Evolutionary conservation across 2,113 vertebrate genomes (phyloP).

Genomic region (Amphiprion percula): DNA sequence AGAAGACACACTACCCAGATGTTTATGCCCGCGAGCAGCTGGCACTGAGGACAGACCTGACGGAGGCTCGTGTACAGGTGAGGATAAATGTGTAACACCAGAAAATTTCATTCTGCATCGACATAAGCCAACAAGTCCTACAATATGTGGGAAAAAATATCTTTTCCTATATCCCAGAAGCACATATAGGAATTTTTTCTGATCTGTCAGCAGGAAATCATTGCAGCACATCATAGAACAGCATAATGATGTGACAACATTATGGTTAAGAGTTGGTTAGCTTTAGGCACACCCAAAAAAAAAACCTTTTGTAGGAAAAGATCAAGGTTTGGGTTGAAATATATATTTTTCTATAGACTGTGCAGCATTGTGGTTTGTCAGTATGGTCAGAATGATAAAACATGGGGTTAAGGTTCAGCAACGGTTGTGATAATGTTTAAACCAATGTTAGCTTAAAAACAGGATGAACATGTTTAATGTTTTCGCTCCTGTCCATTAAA

Average conservation of each 20-base stretch:
- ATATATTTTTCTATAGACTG: not conserved
- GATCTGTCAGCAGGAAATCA: not conserved
- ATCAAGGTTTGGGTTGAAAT: not conserved
- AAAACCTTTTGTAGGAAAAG: not conserved
- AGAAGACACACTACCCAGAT: slow-evolving; percentile 98
- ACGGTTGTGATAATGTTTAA: not conserved
- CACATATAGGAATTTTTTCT: not conserved
- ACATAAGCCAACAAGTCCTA: not conserved
- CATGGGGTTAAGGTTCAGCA: not conserved
- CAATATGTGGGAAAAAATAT: not conserved
- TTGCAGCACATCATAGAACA: not conserved
- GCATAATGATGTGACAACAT: no score
- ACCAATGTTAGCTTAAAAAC: not conserved
- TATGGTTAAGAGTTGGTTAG: not conserved
- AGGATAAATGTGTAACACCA: not conserved
- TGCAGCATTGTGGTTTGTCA: not conserved
- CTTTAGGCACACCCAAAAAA: not conserved
- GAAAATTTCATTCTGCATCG: not conserved
- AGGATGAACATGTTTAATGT: not conserved
- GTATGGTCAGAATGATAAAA: not conserved
- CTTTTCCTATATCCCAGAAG: not conserved
- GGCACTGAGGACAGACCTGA: slow-evolving; percentile 96
- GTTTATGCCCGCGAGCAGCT: slow-evolving; percentile 97
- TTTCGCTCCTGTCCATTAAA: not conserved
- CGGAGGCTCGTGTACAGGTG: slow-evolving; percentile 96